Evolutionary conservation across 2,113 vertebrate genomes (phyloP).

Genomic region (Tringa solitaria): DNA sequence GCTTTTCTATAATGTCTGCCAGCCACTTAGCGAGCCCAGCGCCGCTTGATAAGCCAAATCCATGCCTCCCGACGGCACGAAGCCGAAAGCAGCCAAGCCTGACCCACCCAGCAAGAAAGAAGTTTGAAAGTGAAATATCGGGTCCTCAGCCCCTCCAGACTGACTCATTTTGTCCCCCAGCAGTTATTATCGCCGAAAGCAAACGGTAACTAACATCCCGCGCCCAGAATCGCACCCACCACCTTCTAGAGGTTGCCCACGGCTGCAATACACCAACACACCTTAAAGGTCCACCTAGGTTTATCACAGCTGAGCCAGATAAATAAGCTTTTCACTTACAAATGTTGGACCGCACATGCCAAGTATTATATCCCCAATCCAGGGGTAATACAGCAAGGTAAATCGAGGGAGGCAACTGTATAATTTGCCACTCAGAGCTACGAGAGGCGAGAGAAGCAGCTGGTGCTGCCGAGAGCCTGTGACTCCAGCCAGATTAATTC

Average conservation of each 20-base stretch:
- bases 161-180: background rate
- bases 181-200: background rate
- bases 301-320: fast-evolving
- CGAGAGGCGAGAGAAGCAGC: fast-evolving
- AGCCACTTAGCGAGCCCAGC: conserved; percentile 50
- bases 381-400: background rate
- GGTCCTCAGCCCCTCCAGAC: background rate
- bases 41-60: conserved; percentile 43
- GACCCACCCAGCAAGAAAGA: conserved; percentile 27
- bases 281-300: fast-evolving
- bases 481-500: background rate
- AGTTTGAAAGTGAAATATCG: conserved; percentile 11
- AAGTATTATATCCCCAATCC: background rate
- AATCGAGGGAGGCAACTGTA: background rate
- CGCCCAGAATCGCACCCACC: background rate
- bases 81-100: conserved; percentile 42
- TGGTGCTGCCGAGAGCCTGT: background rate
- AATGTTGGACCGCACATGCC: background rate
- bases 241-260: background rate
- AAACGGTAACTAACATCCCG: background rate
- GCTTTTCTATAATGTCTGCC: conserved; percentile 51
- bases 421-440: background rate
- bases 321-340: background rate
- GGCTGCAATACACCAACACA: background rate
- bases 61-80: background rate